Conservation (phyloP, 2,113 vertebrate species). For the Myotis brandtii region DNA sequence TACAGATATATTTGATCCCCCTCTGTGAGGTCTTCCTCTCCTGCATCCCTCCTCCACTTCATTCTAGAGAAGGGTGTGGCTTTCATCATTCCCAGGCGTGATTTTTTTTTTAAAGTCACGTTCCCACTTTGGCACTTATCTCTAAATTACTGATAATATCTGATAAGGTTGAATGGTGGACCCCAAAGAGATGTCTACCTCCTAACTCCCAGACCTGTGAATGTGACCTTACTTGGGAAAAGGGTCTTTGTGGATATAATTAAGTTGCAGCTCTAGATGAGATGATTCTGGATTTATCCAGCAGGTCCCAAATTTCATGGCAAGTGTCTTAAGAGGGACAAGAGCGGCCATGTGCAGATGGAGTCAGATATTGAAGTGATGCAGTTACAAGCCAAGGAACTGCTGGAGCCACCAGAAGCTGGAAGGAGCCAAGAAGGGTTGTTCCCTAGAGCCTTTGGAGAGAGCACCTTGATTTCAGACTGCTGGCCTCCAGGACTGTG, state of each 20-base stretch:
- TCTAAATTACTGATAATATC: background rate
- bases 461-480: background rate
- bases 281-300: background rate
- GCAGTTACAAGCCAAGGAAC: background rate
- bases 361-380: no score
- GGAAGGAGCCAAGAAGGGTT: background rate
- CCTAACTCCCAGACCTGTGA: background rate
- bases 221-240: background rate
- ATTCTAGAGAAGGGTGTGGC: background rate
- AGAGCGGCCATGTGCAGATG: background rate
- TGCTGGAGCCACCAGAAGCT: no score
- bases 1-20: no score
- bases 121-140: no score
- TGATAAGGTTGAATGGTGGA: background rate
- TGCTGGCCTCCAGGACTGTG: background rate
- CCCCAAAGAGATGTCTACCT: background rate
- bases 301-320: background rate
- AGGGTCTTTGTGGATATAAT: background rate
- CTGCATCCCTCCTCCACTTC: background rate
- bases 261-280: background rate
- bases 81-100: background rate
- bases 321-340: background rate
- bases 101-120: background rate
- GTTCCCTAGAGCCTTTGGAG: background rate
- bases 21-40: background rate